Evolutionary conservation across 2,888 invertebrate genomes (phyloP).

Genomic region (Priocnemis perturbator): DNA sequence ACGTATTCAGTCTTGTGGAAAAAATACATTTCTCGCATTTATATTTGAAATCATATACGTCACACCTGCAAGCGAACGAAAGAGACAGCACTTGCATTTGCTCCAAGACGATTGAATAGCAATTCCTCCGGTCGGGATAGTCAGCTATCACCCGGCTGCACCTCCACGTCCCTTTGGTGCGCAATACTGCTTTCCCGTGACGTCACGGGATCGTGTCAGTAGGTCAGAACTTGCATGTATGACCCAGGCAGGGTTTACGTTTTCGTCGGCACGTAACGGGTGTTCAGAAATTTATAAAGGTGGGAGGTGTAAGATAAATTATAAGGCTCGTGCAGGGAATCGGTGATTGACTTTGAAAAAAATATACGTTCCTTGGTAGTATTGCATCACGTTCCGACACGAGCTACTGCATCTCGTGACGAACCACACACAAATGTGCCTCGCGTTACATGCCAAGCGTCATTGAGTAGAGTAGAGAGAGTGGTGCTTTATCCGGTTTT

Average conservation of each 20-base stretch:
- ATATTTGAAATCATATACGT: too few species aligned
- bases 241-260: constrained; percentile 33
- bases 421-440: too few species aligned
- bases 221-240: constrained; percentile 68
- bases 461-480: too few species aligned
- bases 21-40: too few species aligned
- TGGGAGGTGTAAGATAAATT: too few species aligned
- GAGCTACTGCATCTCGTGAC: constrained; percentile 12
- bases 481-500: too few species aligned
- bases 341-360: too few species aligned
- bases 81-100: background rate
- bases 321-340: too few species aligned
- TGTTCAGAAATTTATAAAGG: background rate
- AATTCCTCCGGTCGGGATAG: constrained; percentile 30
- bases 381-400: constrained; percentile 2
- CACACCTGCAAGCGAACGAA: too few species aligned
- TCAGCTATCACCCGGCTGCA: constrained; percentile 25
- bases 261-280: background rate
- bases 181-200: constrained; percentile 58
- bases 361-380: too few species aligned
- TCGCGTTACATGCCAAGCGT: too few species aligned
- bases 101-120: constrained; percentile 15
- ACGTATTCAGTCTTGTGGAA: too few species aligned
- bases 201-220: constrained; percentile 72
- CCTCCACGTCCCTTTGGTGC: constrained; percentile 31